phyloP scores from a whole-genome alignment of 2,888 invertebrate species.

The Therioaphis trifolii region DNA sequence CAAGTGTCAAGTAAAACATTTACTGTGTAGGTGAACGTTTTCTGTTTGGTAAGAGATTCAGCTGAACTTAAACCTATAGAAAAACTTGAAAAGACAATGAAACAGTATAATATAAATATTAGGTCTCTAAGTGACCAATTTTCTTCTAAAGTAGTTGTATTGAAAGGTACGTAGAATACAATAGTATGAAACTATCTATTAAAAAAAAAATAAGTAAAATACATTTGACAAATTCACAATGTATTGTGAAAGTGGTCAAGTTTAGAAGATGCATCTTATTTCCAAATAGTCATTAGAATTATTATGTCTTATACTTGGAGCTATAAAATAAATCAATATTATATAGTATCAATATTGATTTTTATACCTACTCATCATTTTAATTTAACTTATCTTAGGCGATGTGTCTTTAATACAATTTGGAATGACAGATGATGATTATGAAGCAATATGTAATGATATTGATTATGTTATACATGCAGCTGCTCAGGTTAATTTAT shows the following conservation, averaged over 20 bases:
- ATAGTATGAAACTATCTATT: no score
- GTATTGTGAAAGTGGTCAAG: no score
- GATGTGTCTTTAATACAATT: constrained; percentile 66
- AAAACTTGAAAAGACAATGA: constrained; percentile 63
- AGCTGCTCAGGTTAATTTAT: constrained; percentile 66
- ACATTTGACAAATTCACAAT: no score
- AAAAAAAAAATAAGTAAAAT: no score
- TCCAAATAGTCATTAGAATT: no score
- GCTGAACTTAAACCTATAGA: constrained; percentile 64
- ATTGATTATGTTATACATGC: constrained; percentile 67
- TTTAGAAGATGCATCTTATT: no score
- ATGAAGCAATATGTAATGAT: constrained; percentile 65
- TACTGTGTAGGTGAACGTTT: constrained; percentile 65
- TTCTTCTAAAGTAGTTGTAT: constrained; percentile 64
- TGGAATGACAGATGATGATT: constrained; percentile 66
- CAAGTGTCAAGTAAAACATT: not conserved
- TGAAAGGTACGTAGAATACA: constrained; percentile 64
- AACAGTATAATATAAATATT: constrained; percentile 51
- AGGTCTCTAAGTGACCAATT: constrained; percentile 42
- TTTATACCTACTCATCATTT: not conserved
- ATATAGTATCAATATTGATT: not conserved
- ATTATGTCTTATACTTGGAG: not conserved
- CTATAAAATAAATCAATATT: not conserved
- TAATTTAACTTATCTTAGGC: constrained; percentile 63
- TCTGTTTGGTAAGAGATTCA: constrained; percentile 65